A percentile compares a stretch with the other conserved stretches of the same genome.
Conservation (phyloP, 2,797 vertebrate species). For the Sternarchorhynchus goeldii region DNA sequence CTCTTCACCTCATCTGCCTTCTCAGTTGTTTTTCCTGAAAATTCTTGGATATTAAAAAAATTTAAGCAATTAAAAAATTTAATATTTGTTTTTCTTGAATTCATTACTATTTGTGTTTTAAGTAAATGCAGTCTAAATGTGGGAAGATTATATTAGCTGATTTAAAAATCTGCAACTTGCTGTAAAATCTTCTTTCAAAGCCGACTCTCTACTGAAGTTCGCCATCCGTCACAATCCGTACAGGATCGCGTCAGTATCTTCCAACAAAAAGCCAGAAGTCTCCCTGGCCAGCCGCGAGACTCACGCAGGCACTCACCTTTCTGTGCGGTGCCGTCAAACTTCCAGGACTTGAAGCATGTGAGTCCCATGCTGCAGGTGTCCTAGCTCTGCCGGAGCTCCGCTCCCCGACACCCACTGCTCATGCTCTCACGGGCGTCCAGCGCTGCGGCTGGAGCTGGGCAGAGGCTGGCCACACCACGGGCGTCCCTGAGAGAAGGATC, state of each 20-base stretch:
- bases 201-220: background rate
- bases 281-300: background rate
- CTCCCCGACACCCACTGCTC: background rate
- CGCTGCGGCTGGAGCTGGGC: slow-evolving; percentile 9
- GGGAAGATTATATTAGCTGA: background rate
- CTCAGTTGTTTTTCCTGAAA: too few species aligned
- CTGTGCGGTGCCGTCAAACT: slow-evolving; percentile 72
- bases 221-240: background rate
- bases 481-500: slow-evolving; percentile 30
- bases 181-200: slow-evolving; percentile 16
- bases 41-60: too few species aligned
- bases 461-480: slow-evolving; percentile 27
- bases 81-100: background rate
- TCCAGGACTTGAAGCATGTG: slow-evolving; percentile 84
- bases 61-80: too few species aligned
- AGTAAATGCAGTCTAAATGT: too few species aligned
- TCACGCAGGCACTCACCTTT: slow-evolving; percentile 68
- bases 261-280: background rate
- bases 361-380: slow-evolving; percentile 77
- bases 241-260: background rate
- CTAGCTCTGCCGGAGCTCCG: slow-evolving; percentile 30
- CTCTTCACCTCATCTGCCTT: too few species aligned
- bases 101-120: background rate
- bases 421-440: slow-evolving; percentile 9
- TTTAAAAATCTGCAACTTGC: background rate